phyloP scores from a whole-genome alignment of 1,140 invertebrate species.

The Rhysida immarginata region DNA sequence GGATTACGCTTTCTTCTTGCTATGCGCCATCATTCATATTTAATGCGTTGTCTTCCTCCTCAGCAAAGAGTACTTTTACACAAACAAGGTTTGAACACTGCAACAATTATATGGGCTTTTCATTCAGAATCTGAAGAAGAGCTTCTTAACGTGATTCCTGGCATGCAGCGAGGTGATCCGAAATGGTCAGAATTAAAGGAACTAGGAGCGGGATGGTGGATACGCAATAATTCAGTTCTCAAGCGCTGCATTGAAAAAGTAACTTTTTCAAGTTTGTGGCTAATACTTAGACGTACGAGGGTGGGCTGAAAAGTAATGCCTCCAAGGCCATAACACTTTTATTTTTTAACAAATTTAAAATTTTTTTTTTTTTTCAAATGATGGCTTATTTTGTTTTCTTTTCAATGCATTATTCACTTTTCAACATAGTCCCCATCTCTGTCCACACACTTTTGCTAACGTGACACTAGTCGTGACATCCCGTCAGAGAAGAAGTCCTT shows the following conservation, averaged over 20 bases:
- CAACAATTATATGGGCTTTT: slow-evolving; percentile 96
- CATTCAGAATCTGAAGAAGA: slow-evolving; percentile 97
- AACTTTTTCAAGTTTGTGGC: too few relatives aligned
- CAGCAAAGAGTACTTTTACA: slow-evolving; percentile 73
- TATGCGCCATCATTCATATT: slow-evolving; percentile 94
- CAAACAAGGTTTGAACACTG: slow-evolving; percentile 73
- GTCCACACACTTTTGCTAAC: too few relatives aligned
- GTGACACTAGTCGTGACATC: too few relatives aligned
- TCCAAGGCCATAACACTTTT: too few relatives aligned
- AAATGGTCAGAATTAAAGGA: slow-evolving; percentile 87
- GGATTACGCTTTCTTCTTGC: slow-evolving; percentile 88
- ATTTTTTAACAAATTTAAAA: too few relatives aligned
- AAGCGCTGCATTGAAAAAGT: slow-evolving; percentile 75
- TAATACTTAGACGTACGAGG: too few relatives aligned
- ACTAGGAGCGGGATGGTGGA: slow-evolving; percentile 93
- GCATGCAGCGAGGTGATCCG: slow-evolving; percentile 40
- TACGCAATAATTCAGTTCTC: slow-evolving; percentile 68
- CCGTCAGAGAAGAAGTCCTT: too few relatives aligned
- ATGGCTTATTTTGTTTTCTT: too few relatives aligned
- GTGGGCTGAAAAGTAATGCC: too few relatives aligned
- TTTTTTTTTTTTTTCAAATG: too few relatives aligned
- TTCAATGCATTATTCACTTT: too few relatives aligned
- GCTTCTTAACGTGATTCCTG: slow-evolving; percentile 75
- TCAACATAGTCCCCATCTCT: too few relatives aligned
- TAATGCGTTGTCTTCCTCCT: slow-evolving; percentile 77